Base-by-base conservation (phyloP, 2,888 invertebrate species). In the Philereme vetulata region DNA sequence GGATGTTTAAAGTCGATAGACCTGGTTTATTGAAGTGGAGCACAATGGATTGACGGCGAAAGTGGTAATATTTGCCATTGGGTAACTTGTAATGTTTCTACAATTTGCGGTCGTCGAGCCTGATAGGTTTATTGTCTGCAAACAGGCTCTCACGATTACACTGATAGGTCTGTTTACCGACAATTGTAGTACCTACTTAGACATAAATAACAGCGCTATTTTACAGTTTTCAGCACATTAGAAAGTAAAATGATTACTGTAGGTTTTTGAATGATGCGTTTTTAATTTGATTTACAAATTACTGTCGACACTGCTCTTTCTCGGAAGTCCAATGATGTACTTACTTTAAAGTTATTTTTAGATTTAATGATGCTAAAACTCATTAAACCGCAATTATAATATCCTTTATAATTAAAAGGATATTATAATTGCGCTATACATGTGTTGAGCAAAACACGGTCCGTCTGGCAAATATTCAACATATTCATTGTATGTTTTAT, bases 11-110 rank as follows among this genome's bases (percentile, higher is more conserved):
- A 62, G 60, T 54, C 59, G 58, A 68, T 70, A 50, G 68, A 60
- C 66, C 55, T 71, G 67, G 64, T 68, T 64, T 64, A 49, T 58
- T 48, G 53, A 73, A 70, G 67, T 74, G 65, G 71, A 74, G 65
- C 70, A 75, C 65, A 72, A 66, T 56, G 42, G 50, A 65, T 66
- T 62, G 67, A 55, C 64, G 70, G 72, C 71, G 75, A 74, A 77
- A 80, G 75, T 78, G 65, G 68, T 65, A 58, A 61, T 60, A 60
- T 71, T 69, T 65, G 65, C 68, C 66, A 72, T 73, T 69, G 67
- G 51, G 61, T 66, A 66, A 54, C 54, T 46, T 38, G 40, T 51
- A 60, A 64, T 68, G 67, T 75, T 75, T 71, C 67, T 56, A 68
- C 69, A 68, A 71, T 71, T 62, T 58, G 61, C 55, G 52, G 59